phyloP scores from a whole-genome alignment of 1,140 invertebrate species.

The Hypothenemus hampei region DNA sequence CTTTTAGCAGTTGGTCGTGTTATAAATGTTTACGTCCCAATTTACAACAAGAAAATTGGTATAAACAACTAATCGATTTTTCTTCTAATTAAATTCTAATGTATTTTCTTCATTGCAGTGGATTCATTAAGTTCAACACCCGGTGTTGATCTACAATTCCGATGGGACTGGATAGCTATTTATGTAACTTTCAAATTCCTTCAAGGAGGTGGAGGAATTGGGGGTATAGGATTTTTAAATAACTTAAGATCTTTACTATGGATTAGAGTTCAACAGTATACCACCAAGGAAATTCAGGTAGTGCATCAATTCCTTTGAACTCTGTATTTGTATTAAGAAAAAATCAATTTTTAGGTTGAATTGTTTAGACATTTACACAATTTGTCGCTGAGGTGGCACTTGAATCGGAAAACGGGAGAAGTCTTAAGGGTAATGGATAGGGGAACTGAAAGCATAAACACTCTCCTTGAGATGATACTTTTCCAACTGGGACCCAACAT shows the following conservation, averaged over 20 bases:
- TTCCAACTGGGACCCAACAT: conserved; percentile 89
- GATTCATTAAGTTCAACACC: conserved; percentile 59
- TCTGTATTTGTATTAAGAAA: too few relatives aligned
- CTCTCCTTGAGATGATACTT: conserved; percentile 80
- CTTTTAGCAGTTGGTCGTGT: conserved; percentile 73
- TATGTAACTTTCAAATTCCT: conserved; percentile 87
- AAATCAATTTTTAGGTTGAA: too few relatives aligned
- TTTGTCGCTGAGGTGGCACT: conserved; percentile 83
- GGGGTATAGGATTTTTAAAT: conserved; percentile 85
- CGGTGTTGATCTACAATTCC: conserved; percentile 52
- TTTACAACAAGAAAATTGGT: conserved; percentile 89
- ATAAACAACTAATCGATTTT: conserved; percentile 30
- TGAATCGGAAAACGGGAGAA: conserved; percentile 91
- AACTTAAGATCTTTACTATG: conserved; percentile 88
- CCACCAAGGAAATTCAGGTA: conserved; percentile 84
- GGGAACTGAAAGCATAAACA: conserved; percentile 92
- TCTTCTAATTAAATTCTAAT: background rate
- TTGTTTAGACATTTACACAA: conserved; percentile 85
- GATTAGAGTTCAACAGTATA: conserved; percentile 94
- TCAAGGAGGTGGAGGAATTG: conserved; percentile 83
- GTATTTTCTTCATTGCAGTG: conserved; percentile 53
- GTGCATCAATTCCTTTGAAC: too few relatives aligned
- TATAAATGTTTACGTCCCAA: conserved; percentile 90
- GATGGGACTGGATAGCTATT: conserved; percentile 85
- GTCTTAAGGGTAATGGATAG: conserved; percentile 91